Base-by-base conservation (phyloP, 2,113 vertebrate species). In the Clarias batrachus region DNA sequence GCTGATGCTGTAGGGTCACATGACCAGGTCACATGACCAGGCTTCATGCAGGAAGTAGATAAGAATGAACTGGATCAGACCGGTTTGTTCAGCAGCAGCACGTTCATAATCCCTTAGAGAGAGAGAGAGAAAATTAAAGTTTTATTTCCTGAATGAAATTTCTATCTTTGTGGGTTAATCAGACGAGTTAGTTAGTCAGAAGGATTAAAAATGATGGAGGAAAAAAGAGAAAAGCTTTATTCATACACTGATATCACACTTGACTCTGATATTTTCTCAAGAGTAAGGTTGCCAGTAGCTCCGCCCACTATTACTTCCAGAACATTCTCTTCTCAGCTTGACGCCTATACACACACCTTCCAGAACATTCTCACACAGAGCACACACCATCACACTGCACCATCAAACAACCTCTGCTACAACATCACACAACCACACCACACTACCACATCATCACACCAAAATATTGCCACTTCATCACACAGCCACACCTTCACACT, bases 51-150 rank as follows among this genome's bases (percentile, higher is more conserved):
- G 76, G 76, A 79, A 79, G 76, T 30, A 79, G 76, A 59, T 79
- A 79, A 33, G 14, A 79, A 54, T 79, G n/a, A 79, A 79, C 76
- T 79, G 76, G 76, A 79, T 79, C 76, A 79, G n/a, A 79, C 76
- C 17, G 16, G 76, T 59, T 59, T 79, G 52, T 56, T 2, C 13
- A 77, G 48, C 33, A 71, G 30, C 12, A 77, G 52, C 74, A 56
- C 52, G 56, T 77, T 56, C 52, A 77, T 77, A 77, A 77, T 56
- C 52, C n/a, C 48, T 48, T 9, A 27, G 25, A 27, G 23, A 65
- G 63, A 65, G 2, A 66, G 63, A 66, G 25, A 66, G 25, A 66
- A 3, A 27, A n/a, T 25, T 63, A 3, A 25, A 65, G 2, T n/a
- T 65, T 12, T 65, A 12, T 65, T 65, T 65, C 25, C 25, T n/a